These are phyloP conservation scores for Phalacrocorax aristotelis DNA, from an alignment of 2,113 vertebrate species.

Conservation along the genomic window DNA sequence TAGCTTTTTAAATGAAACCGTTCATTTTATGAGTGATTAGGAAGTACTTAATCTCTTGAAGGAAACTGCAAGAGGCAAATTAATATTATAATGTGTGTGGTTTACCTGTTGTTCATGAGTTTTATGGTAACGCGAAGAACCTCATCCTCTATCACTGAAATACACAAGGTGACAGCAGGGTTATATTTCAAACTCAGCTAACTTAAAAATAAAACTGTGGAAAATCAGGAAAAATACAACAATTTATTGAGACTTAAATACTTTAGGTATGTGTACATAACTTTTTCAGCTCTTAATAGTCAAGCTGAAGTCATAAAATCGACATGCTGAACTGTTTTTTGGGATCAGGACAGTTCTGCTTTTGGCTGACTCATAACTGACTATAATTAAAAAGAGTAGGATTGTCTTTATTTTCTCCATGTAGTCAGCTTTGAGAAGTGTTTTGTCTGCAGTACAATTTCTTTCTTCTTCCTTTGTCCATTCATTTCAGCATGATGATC, in stretches of 20 bases:
- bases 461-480: not conserved
- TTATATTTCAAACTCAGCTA: not conserved
- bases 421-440: not conserved
- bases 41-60: not conserved
- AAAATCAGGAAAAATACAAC: not conserved
- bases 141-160: not conserved
- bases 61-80: not conserved
- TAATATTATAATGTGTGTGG: not conserved
- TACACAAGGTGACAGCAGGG: not conserved
- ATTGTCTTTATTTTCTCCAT: not conserved
- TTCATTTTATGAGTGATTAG: not conserved
- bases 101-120: not conserved
- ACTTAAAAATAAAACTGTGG: not conserved
- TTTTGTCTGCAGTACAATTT: not conserved
- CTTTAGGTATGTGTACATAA: not conserved
- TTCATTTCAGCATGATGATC: conserved; percentile 88
- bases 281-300: not conserved
- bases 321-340: not conserved
- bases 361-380: not conserved
- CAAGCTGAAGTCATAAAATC: not conserved
- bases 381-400: not conserved
- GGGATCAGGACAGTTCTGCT: not conserved
- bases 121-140: not conserved
- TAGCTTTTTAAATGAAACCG: not conserved
- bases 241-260: not conserved